These are phyloP conservation scores for Cyprinodon variegatus DNA, from an alignment of 2,113 vertebrate species.

Conservation along the genomic window DNA sequence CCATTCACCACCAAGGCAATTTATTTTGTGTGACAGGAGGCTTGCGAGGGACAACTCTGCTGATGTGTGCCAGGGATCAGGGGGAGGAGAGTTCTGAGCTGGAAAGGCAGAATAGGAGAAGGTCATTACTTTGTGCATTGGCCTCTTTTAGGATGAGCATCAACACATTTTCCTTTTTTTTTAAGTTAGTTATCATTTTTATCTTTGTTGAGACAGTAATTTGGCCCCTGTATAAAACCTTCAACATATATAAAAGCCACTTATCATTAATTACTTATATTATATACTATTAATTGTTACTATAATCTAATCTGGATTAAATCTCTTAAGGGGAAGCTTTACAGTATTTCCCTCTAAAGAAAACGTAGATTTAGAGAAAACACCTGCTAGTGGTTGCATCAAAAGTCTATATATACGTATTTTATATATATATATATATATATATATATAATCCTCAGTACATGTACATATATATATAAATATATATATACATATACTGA, in stretches of 20 bases:
- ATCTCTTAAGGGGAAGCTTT: background rate
- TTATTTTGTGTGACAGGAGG: conserved; percentile 83
- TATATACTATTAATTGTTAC: no score
- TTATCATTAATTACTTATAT: no score
- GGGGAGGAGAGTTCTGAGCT: conserved; percentile 54
- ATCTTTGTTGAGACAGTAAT: background rate
- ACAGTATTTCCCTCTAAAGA: background rate
- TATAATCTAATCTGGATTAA: no score
- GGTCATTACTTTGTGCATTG: conserved; percentile 48
- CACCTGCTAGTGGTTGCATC: no score
- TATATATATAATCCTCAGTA: no score
- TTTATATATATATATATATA: no score
- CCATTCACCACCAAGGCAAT: conserved; percentile 82
- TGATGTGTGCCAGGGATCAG: conserved; percentile 71
- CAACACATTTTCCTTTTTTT: background rate
- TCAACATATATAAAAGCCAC: background rate
- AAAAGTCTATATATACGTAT: no score
- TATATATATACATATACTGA: no score
- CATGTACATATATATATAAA: no score
- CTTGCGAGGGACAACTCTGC: conserved; percentile 74
- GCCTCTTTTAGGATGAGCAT: conserved; percentile 39
- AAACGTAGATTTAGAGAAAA: background rate
- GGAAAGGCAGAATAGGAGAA: conserved; percentile 50
- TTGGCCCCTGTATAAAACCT: background rate
- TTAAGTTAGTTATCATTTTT: background rate